Evolutionary conservation across 2,888 invertebrate species (phyloP).

Genomic region (Pollenia griseotomentosa): DNA sequence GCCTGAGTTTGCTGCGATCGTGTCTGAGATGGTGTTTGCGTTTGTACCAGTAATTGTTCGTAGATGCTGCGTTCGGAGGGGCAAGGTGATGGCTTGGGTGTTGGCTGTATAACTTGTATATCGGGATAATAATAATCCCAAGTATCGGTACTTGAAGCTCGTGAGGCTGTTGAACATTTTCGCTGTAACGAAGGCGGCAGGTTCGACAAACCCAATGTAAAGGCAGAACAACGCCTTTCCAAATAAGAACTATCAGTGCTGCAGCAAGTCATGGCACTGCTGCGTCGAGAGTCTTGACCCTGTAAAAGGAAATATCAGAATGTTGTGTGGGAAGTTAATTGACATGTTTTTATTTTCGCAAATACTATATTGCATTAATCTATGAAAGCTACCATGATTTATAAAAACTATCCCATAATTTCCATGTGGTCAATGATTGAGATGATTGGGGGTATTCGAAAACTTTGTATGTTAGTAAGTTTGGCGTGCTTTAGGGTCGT

Average conservation of each 20-base stretch:
- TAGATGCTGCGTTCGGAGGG: slow-evolving; percentile 86
- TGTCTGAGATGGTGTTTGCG: slow-evolving; percentile 55
- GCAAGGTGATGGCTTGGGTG: slow-evolving; percentile 93
- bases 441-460: slow-evolving; percentile 52
- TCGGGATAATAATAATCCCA: slow-evolving; percentile 88
- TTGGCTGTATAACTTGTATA: slow-evolving; percentile 90
- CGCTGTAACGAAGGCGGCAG: slow-evolving; percentile 82
- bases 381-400: slow-evolving; percentile 65
- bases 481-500: slow-evolving; percentile 26
- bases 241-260: slow-evolving; percentile 93
- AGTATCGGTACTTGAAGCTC: slow-evolving; percentile 82
- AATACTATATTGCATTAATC: slow-evolving; percentile 10
- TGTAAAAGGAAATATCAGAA: slow-evolving; percentile 64
- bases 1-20: slow-evolving; percentile 61
- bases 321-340: neutral
- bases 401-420: slow-evolving; percentile 46
- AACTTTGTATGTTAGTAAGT: slow-evolving; percentile 11
- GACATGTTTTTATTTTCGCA: neutral
- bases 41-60: slow-evolving; percentile 75
- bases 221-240: slow-evolving; percentile 92
- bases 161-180: slow-evolving; percentile 82
- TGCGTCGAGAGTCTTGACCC: slow-evolving; percentile 86
- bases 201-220: slow-evolving; percentile 90
- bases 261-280: slow-evolving; percentile 93
- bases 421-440: slow-evolving; percentile 59